Base-by-base conservation (phyloP, 2,113 vertebrate genomes). In the Apaloderma vittatum region DNA sequence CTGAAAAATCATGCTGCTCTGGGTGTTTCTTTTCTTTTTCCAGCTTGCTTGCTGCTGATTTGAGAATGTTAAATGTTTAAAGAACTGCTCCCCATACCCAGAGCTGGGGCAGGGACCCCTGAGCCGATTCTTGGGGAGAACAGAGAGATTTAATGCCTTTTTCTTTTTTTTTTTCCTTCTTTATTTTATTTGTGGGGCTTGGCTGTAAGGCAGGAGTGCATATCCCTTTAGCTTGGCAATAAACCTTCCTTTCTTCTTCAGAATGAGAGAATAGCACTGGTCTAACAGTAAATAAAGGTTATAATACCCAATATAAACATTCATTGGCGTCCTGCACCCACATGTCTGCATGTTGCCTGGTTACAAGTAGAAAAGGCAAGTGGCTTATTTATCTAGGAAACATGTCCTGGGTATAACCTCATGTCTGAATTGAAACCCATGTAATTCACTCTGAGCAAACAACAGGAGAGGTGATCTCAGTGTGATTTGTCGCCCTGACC, bases 371-470 rank as follows among this genome's bases (percentile, higher is more conserved):
- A 82, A 93, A 88, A 87, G 75, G 66, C 87, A 59, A 55, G 79
- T 59, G 79, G 70, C 87, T 96, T 94, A 88, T 96, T 96, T 94
- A 82, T 88, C 75, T 77, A 88, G 90, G 93, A 96, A 88, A 88
- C 58, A 70, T 79, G 88, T 93, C 75, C 93, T 57, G 80, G 71
- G 46, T 91, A 93, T 86, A 94, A 91, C 87, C 84, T 89, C 91
- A 93, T 91, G 84, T 82, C 84, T 91, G 90, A 51, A 65, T 93
- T 86, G 46, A 86, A 82, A 91, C 87, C 84, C 22, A 40, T 24
- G 43, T 70, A 81, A 82, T 93, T 86, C 65, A 37, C 87, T 78
- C 66, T 0, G 3, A 43, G 66, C 55, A 43, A 94, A 81, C 80
- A 88, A 43, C 46, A 36, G 71, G 86, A 32, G 74, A 73, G 87